A percentile compares a stretch with the other conserved stretches of the same genome.
phyloP scores from a whole-genome alignment of 2,888 invertebrate genomes.

The Dione vanillae region DNA sequence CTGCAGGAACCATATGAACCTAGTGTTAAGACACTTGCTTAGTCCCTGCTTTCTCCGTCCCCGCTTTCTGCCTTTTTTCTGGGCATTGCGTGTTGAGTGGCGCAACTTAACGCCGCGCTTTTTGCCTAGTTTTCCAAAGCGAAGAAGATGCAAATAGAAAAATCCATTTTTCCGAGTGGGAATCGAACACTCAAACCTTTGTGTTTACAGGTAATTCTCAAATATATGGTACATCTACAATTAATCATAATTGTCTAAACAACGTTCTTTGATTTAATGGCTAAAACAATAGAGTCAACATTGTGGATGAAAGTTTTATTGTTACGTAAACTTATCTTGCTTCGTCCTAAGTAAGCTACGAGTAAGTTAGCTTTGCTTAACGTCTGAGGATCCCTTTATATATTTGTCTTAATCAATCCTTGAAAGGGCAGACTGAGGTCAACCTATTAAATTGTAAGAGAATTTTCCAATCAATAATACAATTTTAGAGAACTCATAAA shows the following conservation, averaged over 20 bases:
- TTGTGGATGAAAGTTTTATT: slow-evolving; percentile 9
- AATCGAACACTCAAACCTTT: too few relatives aligned
- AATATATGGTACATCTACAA: too few relatives aligned
- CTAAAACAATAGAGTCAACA: slow-evolving; percentile 21
- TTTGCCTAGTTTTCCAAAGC: too few relatives aligned
- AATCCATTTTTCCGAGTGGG: too few relatives aligned
- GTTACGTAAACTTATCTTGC: slow-evolving; percentile 15
- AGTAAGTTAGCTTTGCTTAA: slow-evolving; percentile 14
- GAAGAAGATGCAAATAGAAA: too few relatives aligned
- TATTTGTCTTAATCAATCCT: slow-evolving; percentile 20
- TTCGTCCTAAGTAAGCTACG: slow-evolving; percentile 21
- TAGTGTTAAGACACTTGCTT: too few relatives aligned
- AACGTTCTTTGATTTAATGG: background rate
- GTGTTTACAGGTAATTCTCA: too few relatives aligned
- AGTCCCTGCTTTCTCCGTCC: too few relatives aligned
- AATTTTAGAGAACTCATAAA: background rate
- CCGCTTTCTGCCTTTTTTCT: too few relatives aligned
- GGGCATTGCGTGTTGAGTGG: too few relatives aligned
- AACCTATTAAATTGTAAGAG: slow-evolving; percentile 8
- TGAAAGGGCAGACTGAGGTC: background rate
- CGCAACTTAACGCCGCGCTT: too few relatives aligned
- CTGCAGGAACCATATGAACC: too few relatives aligned
- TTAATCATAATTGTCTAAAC: background rate
- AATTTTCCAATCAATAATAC: background rate
- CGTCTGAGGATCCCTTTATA: slow-evolving; percentile 1